phyloP scores from a whole-genome alignment of 2,113 vertebrate species.

The Galbula dea region DNA sequence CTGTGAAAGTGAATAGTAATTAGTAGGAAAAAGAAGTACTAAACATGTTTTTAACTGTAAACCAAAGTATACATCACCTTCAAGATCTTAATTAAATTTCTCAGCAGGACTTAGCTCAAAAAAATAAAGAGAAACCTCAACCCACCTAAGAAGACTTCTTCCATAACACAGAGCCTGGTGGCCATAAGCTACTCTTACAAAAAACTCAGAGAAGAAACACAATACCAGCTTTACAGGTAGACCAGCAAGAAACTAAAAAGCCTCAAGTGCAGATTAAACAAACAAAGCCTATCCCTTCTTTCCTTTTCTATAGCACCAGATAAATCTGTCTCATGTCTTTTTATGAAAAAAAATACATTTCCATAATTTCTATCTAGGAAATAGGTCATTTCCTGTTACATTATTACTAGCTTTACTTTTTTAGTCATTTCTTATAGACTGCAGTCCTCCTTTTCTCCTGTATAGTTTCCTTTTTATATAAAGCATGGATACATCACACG shows the following conservation, averaged over 20 bases:
- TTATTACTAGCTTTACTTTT: not conserved
- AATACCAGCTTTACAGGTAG: not conserved
- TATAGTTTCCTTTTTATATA: not conserved
- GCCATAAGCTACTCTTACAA: not conserved
- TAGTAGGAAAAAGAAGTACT: not conserved
- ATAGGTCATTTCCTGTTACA: not conserved
- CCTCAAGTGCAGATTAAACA: not conserved
- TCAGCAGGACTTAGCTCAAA: not conserved
- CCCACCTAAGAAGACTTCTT: not conserved
- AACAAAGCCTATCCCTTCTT: not conserved
- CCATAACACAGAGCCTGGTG: not conserved
- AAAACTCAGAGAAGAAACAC: not conserved
- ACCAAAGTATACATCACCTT: not conserved
- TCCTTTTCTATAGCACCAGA: not conserved
- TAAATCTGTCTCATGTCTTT: not conserved
- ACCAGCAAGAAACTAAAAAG: not conserved
- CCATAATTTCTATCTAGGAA: not conserved
- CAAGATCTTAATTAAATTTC: not conserved
- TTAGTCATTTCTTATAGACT: not conserved
- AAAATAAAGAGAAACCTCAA: not conserved
- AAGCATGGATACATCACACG: not conserved
- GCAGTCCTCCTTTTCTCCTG: not conserved
- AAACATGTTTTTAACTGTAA: not conserved
- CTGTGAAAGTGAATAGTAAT: not conserved
- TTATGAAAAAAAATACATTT: not conserved